A percentile compares a stretch with the other conserved stretches of the same genome.
Evolutionary conservation across 2,888 invertebrate genomes (phyloP).

Genomic region (Cantharis rufa): DNA sequence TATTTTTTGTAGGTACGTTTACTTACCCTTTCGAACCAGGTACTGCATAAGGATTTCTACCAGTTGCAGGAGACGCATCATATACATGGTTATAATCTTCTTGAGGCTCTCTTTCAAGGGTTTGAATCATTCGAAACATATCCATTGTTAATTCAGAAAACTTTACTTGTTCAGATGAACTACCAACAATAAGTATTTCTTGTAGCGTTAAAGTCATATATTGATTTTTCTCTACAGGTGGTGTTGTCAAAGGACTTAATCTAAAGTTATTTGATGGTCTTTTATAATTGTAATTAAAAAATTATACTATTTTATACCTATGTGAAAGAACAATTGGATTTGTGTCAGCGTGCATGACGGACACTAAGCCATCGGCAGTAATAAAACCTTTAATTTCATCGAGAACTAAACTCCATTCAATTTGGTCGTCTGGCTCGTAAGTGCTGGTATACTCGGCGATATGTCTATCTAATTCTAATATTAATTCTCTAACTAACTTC

Average conservation of each 20-base stretch:
- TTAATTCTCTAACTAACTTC: conserved; percentile 89
- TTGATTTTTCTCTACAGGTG: conserved; percentile 84
- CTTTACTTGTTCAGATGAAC: conserved; percentile 91
- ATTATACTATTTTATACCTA: conserved; percentile 60
- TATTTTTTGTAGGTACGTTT: not conserved
- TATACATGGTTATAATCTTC: conserved; percentile 77
- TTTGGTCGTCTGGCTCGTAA: conserved; percentile 95
- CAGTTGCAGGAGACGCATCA: conserved; percentile 72
- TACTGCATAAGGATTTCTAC: conserved; percentile 62
- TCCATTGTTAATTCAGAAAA: conserved; percentile 96
- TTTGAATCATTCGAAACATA: conserved; percentile 97
- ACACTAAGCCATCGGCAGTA: conserved; percentile 87
- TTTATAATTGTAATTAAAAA: not conserved
- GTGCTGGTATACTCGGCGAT: conserved; percentile 94
- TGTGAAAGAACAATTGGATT: conserved; percentile 85
- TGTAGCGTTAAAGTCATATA: conserved; percentile 87
- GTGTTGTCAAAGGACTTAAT: conserved; percentile 80
- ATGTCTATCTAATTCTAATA: conserved; percentile 89
- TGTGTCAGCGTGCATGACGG: conserved; percentile 86
- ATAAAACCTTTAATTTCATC: conserved; percentile 95
- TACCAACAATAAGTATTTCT: conserved; percentile 93
- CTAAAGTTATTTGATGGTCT: conserved; percentile 52
- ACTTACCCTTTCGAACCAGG: conserved; percentile 53
- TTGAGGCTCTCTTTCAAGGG: conserved; percentile 88
- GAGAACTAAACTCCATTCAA: conserved; percentile 93